phyloP scores from a whole-genome alignment of 2,113 vertebrate species.

The Brachionichthys hirsutus region DNA sequence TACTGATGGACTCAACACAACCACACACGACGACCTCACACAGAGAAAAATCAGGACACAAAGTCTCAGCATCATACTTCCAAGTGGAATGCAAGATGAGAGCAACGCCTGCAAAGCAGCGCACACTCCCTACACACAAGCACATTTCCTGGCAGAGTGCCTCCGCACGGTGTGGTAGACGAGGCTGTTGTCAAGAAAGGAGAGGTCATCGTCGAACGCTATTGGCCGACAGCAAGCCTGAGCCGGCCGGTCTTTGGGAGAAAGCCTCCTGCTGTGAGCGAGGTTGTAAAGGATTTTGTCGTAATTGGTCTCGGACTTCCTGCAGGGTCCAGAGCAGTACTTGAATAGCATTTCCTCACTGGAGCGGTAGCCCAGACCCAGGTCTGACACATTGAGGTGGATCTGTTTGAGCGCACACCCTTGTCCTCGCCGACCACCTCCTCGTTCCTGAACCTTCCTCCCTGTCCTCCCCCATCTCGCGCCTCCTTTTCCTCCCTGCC shows the following conservation, averaged over 20 bases:
- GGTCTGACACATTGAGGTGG: slow-evolving; percentile 91
- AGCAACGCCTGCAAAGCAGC: slow-evolving; percentile 7
- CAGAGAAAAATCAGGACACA: not conserved
- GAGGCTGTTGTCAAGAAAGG: slow-evolving; percentile 91
- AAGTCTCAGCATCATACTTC: slow-evolving; percentile 14
- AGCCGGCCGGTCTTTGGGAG: slow-evolving; percentile 78
- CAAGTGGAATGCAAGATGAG: not conserved
- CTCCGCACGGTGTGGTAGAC: slow-evolving; percentile 91
- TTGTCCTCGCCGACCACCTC: slow-evolving; percentile 73
- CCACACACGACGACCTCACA: not conserved
- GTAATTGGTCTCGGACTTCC: slow-evolving; percentile 88
- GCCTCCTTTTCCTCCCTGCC: slow-evolving; percentile 71
- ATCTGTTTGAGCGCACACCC: slow-evolving; percentile 88
- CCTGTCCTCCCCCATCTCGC: slow-evolving; percentile 48
- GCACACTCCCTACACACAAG: slow-evolving; percentile 80
- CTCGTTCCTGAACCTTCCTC: slow-evolving; percentile 63
- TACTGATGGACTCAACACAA: slow-evolving; percentile 9
- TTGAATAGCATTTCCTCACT: slow-evolving; percentile 92
- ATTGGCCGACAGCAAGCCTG: slow-evolving; percentile 90
- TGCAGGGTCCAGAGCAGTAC: slow-evolving; percentile 93
- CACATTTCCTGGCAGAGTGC: slow-evolving; percentile 94
- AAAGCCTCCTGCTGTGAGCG: slow-evolving; percentile 82
- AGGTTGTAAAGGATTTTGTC: slow-evolving; percentile 93
- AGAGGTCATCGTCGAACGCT: slow-evolving; percentile 90
- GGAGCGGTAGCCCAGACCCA: slow-evolving; percentile 91